phyloP scores from a whole-genome alignment of 2,888 invertebrate species.

The Cenopis cana region DNA sequence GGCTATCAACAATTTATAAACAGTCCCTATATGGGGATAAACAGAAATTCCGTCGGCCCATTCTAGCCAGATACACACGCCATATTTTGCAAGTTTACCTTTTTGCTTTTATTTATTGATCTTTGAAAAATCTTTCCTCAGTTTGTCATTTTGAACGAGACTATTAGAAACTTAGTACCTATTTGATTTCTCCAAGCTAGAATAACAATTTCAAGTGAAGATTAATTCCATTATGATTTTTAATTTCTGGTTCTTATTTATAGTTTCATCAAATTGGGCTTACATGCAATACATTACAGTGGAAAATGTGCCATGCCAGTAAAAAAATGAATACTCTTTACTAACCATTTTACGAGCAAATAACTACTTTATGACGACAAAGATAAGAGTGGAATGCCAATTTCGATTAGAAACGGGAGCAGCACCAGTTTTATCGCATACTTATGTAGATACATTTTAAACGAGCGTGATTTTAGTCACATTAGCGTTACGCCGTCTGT shows the following conservation, averaged over 20 bases:
- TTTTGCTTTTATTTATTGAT: slow-evolving; percentile 48
- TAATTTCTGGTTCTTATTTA: not conserved
- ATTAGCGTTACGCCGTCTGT: slow-evolving; percentile 57
- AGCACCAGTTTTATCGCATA: slow-evolving; percentile 71
- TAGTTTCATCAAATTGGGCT: not conserved
- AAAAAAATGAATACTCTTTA: slow-evolving; percentile 4
- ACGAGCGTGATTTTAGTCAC: slow-evolving; percentile 70
- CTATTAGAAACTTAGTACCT: not conserved
- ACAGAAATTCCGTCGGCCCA: slow-evolving; percentile 63
- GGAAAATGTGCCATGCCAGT: not conserved
- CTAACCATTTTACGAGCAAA: slow-evolving; percentile 36
- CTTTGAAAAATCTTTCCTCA: not conserved
- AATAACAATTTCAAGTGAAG: not conserved
- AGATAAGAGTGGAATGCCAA: slow-evolving; percentile 80
- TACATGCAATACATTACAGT: not conserved
- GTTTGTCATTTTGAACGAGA: not conserved
- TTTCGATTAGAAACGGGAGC: slow-evolving; percentile 80
- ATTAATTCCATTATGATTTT: not conserved
- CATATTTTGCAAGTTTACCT: slow-evolving; percentile 64
- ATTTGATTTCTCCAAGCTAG: not conserved
- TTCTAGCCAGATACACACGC: slow-evolving; percentile 59
- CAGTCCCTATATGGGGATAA: slow-evolving; percentile 63
- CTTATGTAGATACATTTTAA: slow-evolving; percentile 73
- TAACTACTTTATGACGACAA: slow-evolving; percentile 62
- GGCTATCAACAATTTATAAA: slow-evolving; percentile 68